Conservation (phyloP, 1,140 invertebrate species). For the Microplitis mediator region DNA sequence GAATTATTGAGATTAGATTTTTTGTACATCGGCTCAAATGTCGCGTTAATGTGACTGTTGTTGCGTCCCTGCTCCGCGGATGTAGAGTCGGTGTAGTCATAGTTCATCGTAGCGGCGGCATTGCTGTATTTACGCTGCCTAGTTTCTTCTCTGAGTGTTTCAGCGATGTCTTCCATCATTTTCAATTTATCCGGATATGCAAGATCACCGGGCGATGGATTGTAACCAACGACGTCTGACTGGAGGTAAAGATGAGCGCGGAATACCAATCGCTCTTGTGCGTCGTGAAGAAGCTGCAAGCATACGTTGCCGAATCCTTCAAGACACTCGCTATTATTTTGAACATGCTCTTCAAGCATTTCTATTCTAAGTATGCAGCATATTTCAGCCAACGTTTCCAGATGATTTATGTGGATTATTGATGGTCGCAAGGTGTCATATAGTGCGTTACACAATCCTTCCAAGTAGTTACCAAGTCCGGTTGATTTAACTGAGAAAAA, state of each 20-base stretch:
- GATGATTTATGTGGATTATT: conserved; percentile 95
- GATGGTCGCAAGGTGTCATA: conserved; percentile 95
- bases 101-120: conserved; percentile 38
- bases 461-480: conserved; percentile 77
- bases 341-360: conserved; percentile 93
- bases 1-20: conserved; percentile 65
- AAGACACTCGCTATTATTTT: conserved; percentile 77
- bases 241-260: conserved; percentile 92
- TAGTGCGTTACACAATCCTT: conserved; percentile 83
- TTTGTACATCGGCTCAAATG: conserved; percentile 53
- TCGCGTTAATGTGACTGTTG: conserved; percentile 43
- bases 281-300: conserved; percentile 90
- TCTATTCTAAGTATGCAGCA: conserved; percentile 92
- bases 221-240: conserved; percentile 87
- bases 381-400: conserved; percentile 96
- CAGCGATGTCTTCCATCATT: conserved; percentile 85
- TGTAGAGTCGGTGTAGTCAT: conserved; percentile 31
- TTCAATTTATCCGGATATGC: conserved; percentile 96
- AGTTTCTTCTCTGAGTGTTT: conserved; percentile 54
- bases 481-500: conserved; percentile 78
- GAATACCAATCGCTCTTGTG: conserved; percentile 95
- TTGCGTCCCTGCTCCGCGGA: conserved; percentile 44
- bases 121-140: conserved; percentile 49
- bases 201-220: conserved; percentile 91
- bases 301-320: conserved; percentile 84